phyloP scores from a whole-genome alignment of 2,113 vertebrate species.

The Glaucomys volans region DNA sequence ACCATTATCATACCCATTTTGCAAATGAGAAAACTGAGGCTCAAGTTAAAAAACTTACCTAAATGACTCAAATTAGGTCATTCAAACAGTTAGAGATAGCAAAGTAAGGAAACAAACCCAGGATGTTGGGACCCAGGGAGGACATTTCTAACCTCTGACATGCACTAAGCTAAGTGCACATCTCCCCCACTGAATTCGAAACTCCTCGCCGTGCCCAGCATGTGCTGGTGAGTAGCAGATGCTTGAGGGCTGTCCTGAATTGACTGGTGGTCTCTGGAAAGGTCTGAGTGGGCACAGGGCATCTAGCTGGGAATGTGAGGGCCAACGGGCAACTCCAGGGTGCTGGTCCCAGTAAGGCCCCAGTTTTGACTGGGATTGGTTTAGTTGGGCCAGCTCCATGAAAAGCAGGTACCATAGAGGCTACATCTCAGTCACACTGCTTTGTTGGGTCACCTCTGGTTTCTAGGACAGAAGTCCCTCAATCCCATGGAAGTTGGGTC shows the following conservation, averaged over 20 bases:
- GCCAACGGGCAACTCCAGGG: not conserved
- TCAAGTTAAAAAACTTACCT: not conserved
- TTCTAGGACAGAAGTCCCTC: not conserved
- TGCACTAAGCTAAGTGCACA: not conserved
- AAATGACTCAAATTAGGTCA: not conserved
- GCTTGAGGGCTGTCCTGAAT: not conserved
- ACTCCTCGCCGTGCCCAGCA: not conserved
- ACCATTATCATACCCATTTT: not conserved
- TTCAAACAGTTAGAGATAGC: not conserved
- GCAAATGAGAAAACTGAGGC: not conserved
- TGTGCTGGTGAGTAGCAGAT: not conserved
- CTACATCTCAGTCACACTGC: not conserved
- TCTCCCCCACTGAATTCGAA: not conserved
- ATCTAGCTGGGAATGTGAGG: not conserved
- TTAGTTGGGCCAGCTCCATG: not conserved
- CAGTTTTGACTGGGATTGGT: not conserved
- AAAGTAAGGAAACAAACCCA: not conserved
- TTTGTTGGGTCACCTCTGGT: not conserved
- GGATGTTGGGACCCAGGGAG: not conserved
- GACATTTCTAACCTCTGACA: not conserved
- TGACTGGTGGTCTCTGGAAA: slow-evolving; percentile 26
- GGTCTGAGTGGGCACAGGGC: not conserved
- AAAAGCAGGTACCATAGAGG: not conserved
- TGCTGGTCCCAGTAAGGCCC: not conserved
- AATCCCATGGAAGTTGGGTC: not conserved